Conservation (phyloP, 2,797 vertebrate species). For the Lemur catta region DNA sequence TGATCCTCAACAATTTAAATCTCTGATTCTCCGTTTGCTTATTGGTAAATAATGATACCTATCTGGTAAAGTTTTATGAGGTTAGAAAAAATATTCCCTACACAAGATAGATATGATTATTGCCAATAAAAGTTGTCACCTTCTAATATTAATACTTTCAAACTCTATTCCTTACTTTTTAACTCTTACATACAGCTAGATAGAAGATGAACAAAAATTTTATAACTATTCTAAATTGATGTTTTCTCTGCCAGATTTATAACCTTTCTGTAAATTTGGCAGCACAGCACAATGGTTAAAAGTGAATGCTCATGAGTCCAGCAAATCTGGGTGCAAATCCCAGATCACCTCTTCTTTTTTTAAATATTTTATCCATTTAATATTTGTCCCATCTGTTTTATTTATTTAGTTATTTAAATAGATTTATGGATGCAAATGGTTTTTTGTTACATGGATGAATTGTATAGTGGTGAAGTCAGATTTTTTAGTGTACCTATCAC, state of each 20-base stretch:
- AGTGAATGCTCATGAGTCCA: not conserved
- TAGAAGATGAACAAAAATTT: not conserved
- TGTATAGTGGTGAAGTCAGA: not conserved
- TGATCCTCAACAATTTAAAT: constrained; percentile 3
- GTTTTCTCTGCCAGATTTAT: not conserved
- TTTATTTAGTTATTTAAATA: not conserved
- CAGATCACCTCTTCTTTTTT: not conserved
- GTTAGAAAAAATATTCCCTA: not conserved
- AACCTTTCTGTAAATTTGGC: not conserved
- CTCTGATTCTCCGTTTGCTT: not conserved
- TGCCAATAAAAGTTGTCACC: not conserved
- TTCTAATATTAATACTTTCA: constrained; percentile 13
- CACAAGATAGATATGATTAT: not conserved
- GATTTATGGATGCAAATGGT: not conserved
- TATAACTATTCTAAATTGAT: not conserved
- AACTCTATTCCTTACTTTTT: not conserved
- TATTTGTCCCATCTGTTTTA: not conserved
- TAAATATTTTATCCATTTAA: not conserved
- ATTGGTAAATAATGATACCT: not conserved
- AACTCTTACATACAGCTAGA: constrained; percentile 17
- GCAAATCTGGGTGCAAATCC: not conserved
- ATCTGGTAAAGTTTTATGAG: not conserved
- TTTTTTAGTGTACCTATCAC: not conserved
- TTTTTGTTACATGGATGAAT: not conserved
- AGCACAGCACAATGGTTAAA: not conserved